These are phyloP conservation scores for Aphelocoma californica DNA, from an alignment of 2,797 vertebrate species.

Conservation along the genomic window DNA sequence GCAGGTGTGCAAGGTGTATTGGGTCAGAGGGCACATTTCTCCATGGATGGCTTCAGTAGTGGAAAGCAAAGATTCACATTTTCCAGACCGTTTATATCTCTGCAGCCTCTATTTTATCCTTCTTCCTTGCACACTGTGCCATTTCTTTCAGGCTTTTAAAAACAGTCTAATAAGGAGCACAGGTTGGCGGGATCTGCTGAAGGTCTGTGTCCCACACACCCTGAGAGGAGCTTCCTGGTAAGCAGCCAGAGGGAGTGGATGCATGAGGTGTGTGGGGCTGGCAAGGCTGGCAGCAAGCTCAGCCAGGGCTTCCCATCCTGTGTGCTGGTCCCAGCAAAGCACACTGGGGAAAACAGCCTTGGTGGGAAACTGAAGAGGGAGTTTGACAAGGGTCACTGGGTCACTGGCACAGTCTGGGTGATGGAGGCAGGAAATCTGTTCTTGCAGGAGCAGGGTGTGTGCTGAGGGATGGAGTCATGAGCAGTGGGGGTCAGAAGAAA, in stretches of 20 bases:
- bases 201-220: not conserved
- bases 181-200: not conserved
- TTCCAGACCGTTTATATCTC: not conserved
- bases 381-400: not conserved
- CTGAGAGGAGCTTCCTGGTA: not conserved
- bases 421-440: not conserved
- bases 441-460: not conserved
- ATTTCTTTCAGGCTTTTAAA: not conserved
- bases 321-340: not conserved
- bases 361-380: not conserved
- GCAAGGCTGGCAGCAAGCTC: not conserved
- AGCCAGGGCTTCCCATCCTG: not conserved
- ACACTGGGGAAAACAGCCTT: fast-evolving
- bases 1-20: not conserved
- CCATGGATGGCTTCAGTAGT: not conserved
- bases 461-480: not conserved
- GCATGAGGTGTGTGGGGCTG: not conserved
- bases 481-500: not conserved
- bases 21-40: not conserved
- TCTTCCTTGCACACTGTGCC: not conserved
- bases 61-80: not conserved
- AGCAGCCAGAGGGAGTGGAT: fast-evolving
- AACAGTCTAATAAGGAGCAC: fast-evolving
- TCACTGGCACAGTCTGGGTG: not conserved
- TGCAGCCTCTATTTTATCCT: not conserved